A percentile compares a stretch with the other conserved stretches of the same genome.
These are phyloP conservation scores for Tolypeutes matacus DNA, from an alignment of 2,797 vertebrate genomes.

Conservation along the genomic window DNA sequence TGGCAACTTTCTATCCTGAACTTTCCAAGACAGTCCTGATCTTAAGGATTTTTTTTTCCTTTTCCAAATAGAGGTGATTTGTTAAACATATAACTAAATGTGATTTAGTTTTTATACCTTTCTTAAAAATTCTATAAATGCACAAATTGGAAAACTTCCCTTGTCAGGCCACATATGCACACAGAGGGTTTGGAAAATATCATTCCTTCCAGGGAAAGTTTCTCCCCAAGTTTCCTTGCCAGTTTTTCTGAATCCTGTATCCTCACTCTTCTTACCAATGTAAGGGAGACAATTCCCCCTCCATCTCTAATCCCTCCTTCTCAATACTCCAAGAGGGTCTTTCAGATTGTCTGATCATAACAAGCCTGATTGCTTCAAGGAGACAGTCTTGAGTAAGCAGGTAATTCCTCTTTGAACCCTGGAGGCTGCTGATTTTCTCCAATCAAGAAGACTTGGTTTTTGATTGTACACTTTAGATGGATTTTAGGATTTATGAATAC, in stretches of 20 bases:
- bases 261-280: neutral
- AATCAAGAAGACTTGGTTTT: conserved; percentile 39
- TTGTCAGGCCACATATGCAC: conserved; percentile 45
- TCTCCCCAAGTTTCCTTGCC: conserved; percentile 22
- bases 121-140: conserved; percentile 64
- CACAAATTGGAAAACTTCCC: conserved; percentile 67
- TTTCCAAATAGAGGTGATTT: conserved; percentile 79
- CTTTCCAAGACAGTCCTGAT: conserved; percentile 73
- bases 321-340: neutral
- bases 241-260: neutral
- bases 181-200: conserved; percentile 54
- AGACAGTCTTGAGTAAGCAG: conserved; percentile 24
- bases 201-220: neutral
- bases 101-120: conserved; percentile 69
- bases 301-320: neutral
- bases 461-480: too few relatives aligned
- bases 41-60: conserved; percentile 52
- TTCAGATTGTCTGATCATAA: conserved; percentile 8
- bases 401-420: conserved; percentile 42
- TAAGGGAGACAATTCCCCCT: neutral
- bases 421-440: conserved; percentile 56
- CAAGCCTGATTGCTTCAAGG: conserved; percentile 41
- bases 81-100: conserved; percentile 69
- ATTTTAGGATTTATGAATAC: too few relatives aligned
- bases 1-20: conserved; percentile 66